Percentiles rank a stretch among this genome's conserved stretches.
phyloP scores from a whole-genome alignment of 2,113 vertebrate genomes.

The Synodontis membranacea region DNA sequence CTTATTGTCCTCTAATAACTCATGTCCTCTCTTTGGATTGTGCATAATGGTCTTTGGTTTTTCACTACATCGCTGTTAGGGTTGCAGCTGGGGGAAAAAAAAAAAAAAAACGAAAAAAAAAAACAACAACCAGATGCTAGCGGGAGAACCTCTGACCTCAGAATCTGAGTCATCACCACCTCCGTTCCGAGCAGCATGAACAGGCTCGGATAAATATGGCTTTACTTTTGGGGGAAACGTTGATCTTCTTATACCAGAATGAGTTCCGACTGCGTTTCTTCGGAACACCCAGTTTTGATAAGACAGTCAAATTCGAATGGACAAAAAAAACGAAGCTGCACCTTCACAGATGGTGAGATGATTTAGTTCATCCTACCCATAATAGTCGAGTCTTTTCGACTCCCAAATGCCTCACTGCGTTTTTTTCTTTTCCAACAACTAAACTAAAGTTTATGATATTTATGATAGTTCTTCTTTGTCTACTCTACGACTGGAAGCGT shows the following conservation, averaged over 20 bases:
- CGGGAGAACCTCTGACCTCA: neutral
- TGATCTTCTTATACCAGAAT: neutral
- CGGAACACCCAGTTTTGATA: neutral
- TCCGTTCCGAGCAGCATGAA: neutral
- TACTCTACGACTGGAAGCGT: neutral
- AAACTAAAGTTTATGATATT: neutral
- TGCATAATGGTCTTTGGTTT: neutral
- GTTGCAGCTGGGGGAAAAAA: neutral
- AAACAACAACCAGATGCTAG: slow-evolving; percentile 3
- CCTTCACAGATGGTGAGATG: neutral
- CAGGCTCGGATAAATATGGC: neutral
- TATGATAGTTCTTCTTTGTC: neutral
- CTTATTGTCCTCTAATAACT: neutral
- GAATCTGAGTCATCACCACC: neutral
- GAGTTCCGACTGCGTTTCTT: neutral
- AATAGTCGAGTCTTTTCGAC: neutral
- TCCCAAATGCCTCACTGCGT: neutral
- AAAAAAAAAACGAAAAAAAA: no score
- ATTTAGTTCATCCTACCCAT: neutral
- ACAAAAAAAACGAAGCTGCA: neutral
- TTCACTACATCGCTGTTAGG: neutral
- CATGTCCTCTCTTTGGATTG: neutral
- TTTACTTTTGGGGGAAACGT: neutral
- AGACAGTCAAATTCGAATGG: neutral
- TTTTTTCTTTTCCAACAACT: neutral